These are phyloP conservation scores for Dendrolimus houi DNA, from an alignment of 2,888 invertebrate species.

Conservation along the genomic window DNA sequence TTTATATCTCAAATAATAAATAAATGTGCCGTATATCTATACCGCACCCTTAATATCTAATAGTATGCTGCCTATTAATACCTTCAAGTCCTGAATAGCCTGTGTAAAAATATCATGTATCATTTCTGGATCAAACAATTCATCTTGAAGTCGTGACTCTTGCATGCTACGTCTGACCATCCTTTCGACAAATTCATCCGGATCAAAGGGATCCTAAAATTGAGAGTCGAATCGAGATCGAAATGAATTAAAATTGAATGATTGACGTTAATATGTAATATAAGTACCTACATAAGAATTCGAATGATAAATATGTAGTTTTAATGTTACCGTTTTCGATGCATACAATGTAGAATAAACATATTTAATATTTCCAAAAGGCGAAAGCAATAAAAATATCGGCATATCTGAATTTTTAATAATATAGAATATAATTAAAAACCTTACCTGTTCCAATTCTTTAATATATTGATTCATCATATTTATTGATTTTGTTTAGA, in stretches of 20 bases:
- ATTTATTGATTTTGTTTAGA: slow-evolving; percentile 43
- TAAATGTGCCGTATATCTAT: too few relatives aligned
- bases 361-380: too few relatives aligned
- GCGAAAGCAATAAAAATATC: too few relatives aligned
- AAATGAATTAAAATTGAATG: too few relatives aligned
- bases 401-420: too few relatives aligned
- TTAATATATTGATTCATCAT: slow-evolving; percentile 93
- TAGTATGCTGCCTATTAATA: slow-evolving; percentile 9
- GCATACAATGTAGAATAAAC: too few relatives aligned
- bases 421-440: background rate
- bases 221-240: background rate
- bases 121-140: slow-evolving; percentile 87
- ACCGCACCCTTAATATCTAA: too few relatives aligned
- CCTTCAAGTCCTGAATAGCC: slow-evolving; percentile 88
- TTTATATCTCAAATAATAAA: too few relatives aligned
- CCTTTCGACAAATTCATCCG: slow-evolving; percentile 97
- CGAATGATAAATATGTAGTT: too few relatives aligned
- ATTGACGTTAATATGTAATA: too few relatives aligned
- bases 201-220: slow-evolving; percentile 94
- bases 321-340: too few relatives aligned
- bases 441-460: slow-evolving; percentile 86
- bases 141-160: slow-evolving; percentile 80
- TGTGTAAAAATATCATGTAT: slow-evolving; percentile 95
- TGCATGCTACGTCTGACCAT: slow-evolving; percentile 95
- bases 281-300: too few relatives aligned